Conservation (phyloP, 2,113 vertebrate species). For the Lophotis ruficrista region DNA sequence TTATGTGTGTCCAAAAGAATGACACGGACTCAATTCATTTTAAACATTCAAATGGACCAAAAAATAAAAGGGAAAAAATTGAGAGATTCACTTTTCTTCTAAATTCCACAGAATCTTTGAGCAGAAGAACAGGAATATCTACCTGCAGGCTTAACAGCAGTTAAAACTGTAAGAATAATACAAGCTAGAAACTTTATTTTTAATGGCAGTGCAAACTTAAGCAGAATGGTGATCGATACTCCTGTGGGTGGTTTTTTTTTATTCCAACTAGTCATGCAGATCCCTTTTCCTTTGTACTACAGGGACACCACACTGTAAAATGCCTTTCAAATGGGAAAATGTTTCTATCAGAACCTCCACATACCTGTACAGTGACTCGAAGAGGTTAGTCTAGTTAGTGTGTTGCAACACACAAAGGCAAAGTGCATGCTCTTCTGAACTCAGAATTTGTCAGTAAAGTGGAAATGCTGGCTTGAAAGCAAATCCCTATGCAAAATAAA, state of each 20-base stretch:
- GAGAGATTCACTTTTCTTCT: background rate
- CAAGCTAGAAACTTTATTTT: background rate
- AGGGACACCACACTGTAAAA: background rate
- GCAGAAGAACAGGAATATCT: background rate
- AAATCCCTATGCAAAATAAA: background rate
- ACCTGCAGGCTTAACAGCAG: background rate
- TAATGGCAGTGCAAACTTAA: background rate
- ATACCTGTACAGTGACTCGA: conserved; percentile 1
- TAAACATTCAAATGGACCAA: background rate
- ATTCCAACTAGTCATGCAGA: background rate
- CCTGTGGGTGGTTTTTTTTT: background rate
- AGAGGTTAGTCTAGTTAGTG: background rate
- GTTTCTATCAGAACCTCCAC: background rate
- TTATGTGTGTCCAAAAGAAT: background rate
- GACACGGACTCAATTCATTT: background rate
- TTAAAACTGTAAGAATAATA: background rate
- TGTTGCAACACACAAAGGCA: background rate
- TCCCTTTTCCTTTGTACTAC: background rate
- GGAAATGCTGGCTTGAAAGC: conserved; percentile 3
- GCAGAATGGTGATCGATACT: background rate
- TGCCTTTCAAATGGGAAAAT: background rate
- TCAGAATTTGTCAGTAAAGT: background rate
- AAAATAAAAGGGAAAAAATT: background rate
- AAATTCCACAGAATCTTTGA: background rate
- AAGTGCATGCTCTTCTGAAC: background rate